Base-by-base conservation (phyloP, 2,113 vertebrate genomes). In the Trogon surrucura region DNA sequence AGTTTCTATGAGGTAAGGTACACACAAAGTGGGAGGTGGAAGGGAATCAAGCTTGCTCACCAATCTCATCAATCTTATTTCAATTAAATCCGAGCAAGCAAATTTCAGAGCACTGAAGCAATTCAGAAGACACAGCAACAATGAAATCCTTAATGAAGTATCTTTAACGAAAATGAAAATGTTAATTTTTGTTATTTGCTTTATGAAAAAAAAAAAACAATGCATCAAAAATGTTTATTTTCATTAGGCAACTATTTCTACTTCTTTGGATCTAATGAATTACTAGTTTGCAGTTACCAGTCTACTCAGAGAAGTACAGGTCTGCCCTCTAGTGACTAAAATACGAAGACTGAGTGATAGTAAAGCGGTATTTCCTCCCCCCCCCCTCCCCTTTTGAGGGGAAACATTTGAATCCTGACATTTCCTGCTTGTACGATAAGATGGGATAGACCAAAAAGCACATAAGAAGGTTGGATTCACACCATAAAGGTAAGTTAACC, bases 281-380 rank as follows among this genome's bases (percentile, higher is more conserved):
- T 79, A 91, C 41, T 77, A 92, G 19, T 69, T 84, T 70, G 32
- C 29, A 79, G 73, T 34, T 72, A n/a, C 48, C 80, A 29, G 96
- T 94, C 60, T 82, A 86, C 57, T 51, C 72, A 29, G 21, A 64
- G 87, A 67, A 94, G 90, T 89, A 91, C 91, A 94, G 83, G 82
- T 70, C 96, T 97, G 97, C 98, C 97, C 97, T 96, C 97, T 98
- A 97, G 96, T 95, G 97, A 96, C 90, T 41, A 72, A 23, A 65
- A 81, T 85, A 93, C 81, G 34, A 44, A 90, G 93, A 82, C 9
- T 62, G 29, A 48, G 27, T 19, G 2, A 36, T 29, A 74, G 5
- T 58, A 84, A 69, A 88, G 65, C 5, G 18, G 8, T 20, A 29
- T 18, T 12, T 62, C 4, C 10, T 41, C 13, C 13, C 13, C 13